A percentile compares a stretch with the other conserved stretches of the same genome.
Evolutionary conservation across 2,797 vertebrate species (phyloP).

Genomic region (Hipposideros larvatus): DNA sequence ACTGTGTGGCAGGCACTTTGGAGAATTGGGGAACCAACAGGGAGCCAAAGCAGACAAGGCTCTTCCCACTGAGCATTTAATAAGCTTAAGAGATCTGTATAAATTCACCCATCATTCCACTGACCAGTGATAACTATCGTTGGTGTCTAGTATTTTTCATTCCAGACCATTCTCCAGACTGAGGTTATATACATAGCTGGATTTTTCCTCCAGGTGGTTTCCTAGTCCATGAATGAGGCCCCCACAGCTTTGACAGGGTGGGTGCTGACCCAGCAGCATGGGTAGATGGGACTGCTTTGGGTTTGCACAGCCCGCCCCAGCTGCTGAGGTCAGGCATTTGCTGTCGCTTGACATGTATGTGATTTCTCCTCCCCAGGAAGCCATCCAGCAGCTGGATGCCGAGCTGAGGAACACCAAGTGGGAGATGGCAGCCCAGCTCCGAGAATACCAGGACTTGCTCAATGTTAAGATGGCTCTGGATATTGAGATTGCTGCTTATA

Average conservation of each 20-base stretch:
- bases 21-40: not conserved
- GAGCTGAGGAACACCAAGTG: conserved; percentile 96
- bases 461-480: conserved; percentile 99
- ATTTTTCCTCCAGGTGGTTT: not conserved
- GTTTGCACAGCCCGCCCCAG: fast-evolving
- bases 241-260: not conserved
- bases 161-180: not conserved
- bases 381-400: conserved; percentile 94
- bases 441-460: conserved; percentile 97
- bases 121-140: not conserved
- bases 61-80: not conserved
- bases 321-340: not conserved
- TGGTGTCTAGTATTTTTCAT: not conserved
- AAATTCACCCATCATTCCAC: not conserved
- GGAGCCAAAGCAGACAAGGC: not conserved
- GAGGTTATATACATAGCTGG: not conserved
- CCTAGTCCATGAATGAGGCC: not conserved
- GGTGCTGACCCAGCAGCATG: not conserved
- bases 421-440: conserved; percentile 97
- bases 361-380: conserved; percentile 88
- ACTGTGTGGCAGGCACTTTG: not conserved
- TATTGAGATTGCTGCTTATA: conserved; percentile 97
- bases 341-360: not conserved
- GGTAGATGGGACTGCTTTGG: not conserved
- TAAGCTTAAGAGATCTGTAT: not conserved